Evolutionary conservation across 2,113 vertebrate species (phyloP), one percentile per base, ranked within the genome.

Genomic region (Varanus komodoensis): DNA sequence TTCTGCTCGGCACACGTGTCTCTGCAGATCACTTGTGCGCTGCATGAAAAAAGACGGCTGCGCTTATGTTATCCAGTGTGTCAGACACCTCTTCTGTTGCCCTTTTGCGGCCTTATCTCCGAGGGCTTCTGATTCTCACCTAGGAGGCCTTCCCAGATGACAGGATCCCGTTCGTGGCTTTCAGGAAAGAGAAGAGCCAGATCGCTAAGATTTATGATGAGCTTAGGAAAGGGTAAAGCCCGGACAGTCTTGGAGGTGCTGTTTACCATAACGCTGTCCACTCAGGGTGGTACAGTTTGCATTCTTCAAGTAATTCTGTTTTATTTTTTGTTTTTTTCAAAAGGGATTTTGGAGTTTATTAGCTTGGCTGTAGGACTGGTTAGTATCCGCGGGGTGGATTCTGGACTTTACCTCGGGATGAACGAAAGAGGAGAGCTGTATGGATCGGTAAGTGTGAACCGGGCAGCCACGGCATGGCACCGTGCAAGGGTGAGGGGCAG

Each of bases 301-400:
- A 25, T 1, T 61, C 80, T 79, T 54, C 83, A 69, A 87, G 0
- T 93, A 84, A 94, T 61, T 79, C 19, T 25, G 6, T 48, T 52
- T 61, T 34, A 68, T 57, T 52, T 29, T 68, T 87, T 50, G 89
- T 71, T 50, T 90, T 38, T 71, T 92, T 17, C 94, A 91, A 69
- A 91, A 99, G 99, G 99, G 93, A 99, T 99, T 96, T 96, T 99
- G 97, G 99, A 99, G 97, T 99, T 99, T 96, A 99, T 99, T 94
- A 99, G 99, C 97, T 97, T 99, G 97, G 99, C 99, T n/a, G 99
- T 99, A 93, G 98, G 99, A 83, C 98, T 99, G 96, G 99, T 99
- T 96, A 99, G 99, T 97, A 99, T 99, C 97, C 98, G 98, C 84
- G 99, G 99, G 81, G 99, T 99, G 96, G 99, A 99, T 87, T 98